Evolutionary conservation across 2,797 vertebrate species (phyloP).

Genomic region (Ctenochaetus hawaiiensis): DNA sequence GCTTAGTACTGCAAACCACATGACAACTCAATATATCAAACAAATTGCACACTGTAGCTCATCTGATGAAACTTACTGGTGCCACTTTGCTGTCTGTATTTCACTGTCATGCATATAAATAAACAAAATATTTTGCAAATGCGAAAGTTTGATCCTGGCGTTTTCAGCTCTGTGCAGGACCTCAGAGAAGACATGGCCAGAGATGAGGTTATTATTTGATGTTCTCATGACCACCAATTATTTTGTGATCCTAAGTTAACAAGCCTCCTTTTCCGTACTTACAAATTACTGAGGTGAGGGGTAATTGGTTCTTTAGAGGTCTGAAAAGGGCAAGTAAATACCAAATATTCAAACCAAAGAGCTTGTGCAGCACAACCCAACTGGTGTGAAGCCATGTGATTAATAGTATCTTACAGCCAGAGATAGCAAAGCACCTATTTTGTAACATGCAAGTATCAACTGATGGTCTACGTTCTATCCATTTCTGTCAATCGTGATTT

Average conservation of each 20-base stretch:
- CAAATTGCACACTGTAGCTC: conserved; percentile 9
- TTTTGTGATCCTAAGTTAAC: conserved; percentile 12
- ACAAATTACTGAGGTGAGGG: conserved; percentile 1
- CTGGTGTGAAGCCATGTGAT: not conserved
- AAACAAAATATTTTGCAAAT: not conserved
- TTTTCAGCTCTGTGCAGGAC: not conserved
- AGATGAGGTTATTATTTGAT: conserved; percentile 2
- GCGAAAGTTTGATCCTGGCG: not conserved
- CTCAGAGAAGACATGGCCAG: not conserved
- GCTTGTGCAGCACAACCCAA: not conserved
- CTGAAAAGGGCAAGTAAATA: conserved; percentile 17
- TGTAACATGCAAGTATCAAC: not conserved
- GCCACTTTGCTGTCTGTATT: not conserved
- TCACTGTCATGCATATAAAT: not conserved
- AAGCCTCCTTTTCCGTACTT: conserved; percentile 11
- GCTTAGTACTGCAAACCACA: conserved; percentile 3
- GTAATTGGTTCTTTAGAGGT: conserved; percentile 21
- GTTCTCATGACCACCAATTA: conserved; percentile 8
- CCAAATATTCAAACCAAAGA: not conserved
- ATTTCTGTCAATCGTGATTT: not conserved
- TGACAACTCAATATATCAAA: conserved; percentile 35
- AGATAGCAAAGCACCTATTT: not conserved
- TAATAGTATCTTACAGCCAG: not conserved
- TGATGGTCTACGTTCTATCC: too few relatives aligned
- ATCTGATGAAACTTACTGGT: not conserved